Base-by-base conservation (phyloP, 2,797 vertebrate genomes). In the Gouania willdenowi region DNA sequence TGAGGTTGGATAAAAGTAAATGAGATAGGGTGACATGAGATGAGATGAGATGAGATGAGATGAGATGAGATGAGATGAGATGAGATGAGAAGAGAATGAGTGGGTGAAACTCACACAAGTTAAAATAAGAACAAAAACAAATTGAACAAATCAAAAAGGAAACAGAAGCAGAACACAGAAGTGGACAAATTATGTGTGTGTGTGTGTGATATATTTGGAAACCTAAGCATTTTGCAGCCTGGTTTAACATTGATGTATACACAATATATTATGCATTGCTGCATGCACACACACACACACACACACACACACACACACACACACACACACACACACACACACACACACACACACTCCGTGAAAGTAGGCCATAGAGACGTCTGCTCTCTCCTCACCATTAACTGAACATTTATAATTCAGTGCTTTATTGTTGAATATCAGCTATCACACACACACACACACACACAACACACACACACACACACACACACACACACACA, bases 331-430 rank as follows among this genome's bases (percentile, higher is more conserved):
- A 25, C 8, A 11, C 14, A 26, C 12, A 33, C 14, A 3, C 26
- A 38, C 21, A 29, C 19, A 30, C 19, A 32, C 28, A 40, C 15
- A 39, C 6, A 17, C 9, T 5, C 8, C 5, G 2, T 21, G 10
- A 38, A 29, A 52, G 27, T 3, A 11, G 53, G 26, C 24, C 47
- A 29, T 30, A 35, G 14, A 41, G 18, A 30, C 8, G 37, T 41
- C 29, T 34, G 37, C 17, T 28, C 22, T 13, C 27, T 42, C 13
- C 41, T 26, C 8, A 25, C 25, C 58, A 29, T 39, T 43, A 42
- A 51, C 30, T 24, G 12, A 30, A 49, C 42, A 51, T 64, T 33
- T 48, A 57, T 57, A 54, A 64, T 64, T 41, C 43, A 75, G 26
- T 2, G 8, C 36, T 40, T 42, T 33, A 53, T 43, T 53, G 62